These are phyloP conservation scores for Empis livida DNA, from an alignment of 2,888 invertebrate species.

Conservation along the genomic window DNA sequence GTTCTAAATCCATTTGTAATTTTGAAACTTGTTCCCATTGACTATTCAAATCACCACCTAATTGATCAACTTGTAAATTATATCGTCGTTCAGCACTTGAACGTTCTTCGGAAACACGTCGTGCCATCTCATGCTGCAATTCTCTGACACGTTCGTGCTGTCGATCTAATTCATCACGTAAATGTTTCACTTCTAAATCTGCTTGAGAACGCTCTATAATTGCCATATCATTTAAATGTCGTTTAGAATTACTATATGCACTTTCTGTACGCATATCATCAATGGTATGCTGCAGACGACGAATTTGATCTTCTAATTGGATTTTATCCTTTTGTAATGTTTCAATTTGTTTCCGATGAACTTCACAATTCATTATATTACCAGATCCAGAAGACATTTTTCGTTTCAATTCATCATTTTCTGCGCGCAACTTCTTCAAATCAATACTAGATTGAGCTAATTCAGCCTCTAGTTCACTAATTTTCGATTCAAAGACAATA, in stretches of 20 bases:
- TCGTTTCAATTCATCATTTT: slow-evolving; percentile 41
- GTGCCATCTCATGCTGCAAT: slow-evolving; percentile 58
- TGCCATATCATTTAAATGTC: slow-evolving; percentile 61
- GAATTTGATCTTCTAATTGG: slow-evolving; percentile 52
- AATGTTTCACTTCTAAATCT: slow-evolving; percentile 59
- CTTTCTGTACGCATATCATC: slow-evolving; percentile 51
- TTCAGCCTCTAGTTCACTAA: slow-evolving; percentile 74
- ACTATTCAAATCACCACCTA: slow-evolving; percentile 62
- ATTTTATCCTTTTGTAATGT: slow-evolving; percentile 57
- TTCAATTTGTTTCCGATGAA: slow-evolving; percentile 57
- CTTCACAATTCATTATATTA: slow-evolving; percentile 40
- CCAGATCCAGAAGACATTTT: slow-evolving; percentile 26
- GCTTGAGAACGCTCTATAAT: slow-evolving; percentile 64
- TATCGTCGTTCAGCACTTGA: slow-evolving; percentile 60
- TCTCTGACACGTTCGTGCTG: slow-evolving; percentile 65
- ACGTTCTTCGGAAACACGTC: slow-evolving; percentile 57
- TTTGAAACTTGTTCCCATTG: slow-evolving; percentile 73
- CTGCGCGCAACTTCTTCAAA: slow-evolving; percentile 56
- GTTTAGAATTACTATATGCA: slow-evolving; percentile 46
- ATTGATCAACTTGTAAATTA: slow-evolving; percentile 61
- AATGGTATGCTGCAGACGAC: slow-evolving; percentile 51
- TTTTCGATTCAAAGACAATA: slow-evolving; percentile 72
- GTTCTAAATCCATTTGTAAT: slow-evolving; percentile 62
- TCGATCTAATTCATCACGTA: slow-evolving; percentile 64
- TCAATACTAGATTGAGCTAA: slow-evolving; percentile 65